Evolutionary conservation across 2,797 vertebrate species (phyloP).

Genomic region (Sylvia borin): DNA sequence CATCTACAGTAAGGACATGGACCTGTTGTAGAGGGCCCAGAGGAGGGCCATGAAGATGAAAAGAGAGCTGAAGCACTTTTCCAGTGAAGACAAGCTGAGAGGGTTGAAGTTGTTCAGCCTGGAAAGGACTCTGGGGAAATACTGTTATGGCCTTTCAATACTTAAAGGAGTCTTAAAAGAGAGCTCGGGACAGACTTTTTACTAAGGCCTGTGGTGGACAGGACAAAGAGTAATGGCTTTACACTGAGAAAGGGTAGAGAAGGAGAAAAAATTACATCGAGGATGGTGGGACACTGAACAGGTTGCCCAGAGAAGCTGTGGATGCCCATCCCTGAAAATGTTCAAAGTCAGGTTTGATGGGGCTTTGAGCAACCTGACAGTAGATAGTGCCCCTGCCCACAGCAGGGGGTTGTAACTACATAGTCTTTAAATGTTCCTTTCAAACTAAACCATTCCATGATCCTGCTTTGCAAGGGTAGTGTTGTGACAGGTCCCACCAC

Average conservation of each 20-base stretch:
- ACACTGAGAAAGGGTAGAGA: neutral
- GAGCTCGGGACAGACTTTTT: neutral
- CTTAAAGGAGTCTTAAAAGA: neutral
- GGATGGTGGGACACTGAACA: neutral
- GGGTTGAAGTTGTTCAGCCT: neutral
- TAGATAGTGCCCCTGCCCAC: neutral
- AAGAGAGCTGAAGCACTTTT: neutral
- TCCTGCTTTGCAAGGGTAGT: neutral
- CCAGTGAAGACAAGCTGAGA: neutral
- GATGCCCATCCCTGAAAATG: neutral
- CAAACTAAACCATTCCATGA: neutral
- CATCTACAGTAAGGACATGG: neutral
- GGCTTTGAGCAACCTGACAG: neutral
- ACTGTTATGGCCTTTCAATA: neutral
- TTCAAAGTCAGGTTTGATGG: neutral
- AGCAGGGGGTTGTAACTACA: neutral
- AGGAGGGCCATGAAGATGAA: neutral
- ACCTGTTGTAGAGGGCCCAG: neutral
- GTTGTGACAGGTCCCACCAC: neutral
- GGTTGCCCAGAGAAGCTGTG: neutral
- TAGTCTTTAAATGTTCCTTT: neutral
- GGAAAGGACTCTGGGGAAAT: neutral
- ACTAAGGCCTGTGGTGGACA: neutral
- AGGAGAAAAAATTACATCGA: rapidly evolving
- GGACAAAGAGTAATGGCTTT: neutral